Evolutionary conservation across 2,888 invertebrate species (phyloP).

Genomic region (Drosophila mercatorum): DNA sequence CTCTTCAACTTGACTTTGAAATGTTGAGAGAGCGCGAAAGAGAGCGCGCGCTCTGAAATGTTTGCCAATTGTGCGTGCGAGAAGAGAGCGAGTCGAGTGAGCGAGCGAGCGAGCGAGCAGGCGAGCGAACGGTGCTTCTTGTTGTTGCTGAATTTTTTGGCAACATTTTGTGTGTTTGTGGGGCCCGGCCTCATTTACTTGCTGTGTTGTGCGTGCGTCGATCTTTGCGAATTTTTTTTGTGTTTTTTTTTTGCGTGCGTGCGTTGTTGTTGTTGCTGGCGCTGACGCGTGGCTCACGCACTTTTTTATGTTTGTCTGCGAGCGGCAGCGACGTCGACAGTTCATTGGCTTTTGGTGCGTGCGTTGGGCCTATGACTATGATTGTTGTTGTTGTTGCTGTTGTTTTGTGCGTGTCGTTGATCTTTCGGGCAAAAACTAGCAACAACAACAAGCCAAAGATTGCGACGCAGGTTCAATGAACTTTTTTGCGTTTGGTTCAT

Average conservation of each 20-base stretch:
- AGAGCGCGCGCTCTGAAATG: conserved; percentile 17
- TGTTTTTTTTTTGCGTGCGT: conserved; percentile 4
- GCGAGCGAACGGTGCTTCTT: neutral
- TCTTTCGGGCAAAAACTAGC: conserved; percentile 54
- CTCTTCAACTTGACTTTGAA: conserved; percentile 79
- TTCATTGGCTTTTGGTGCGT: conserved; percentile 68
- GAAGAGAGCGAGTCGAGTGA: neutral
- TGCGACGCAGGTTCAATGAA: conserved; percentile 69
- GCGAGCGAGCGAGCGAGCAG: neutral
- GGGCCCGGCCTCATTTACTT: conserved; percentile 33
- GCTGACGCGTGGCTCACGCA: conserved; percentile 60
- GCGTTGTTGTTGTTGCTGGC: conserved; percentile 25
- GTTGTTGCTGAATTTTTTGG: conserved; percentile 55
- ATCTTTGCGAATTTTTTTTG: conserved; percentile 2
- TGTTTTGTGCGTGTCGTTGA: conserved; percentile 77
- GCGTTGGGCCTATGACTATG: conserved; percentile 44
- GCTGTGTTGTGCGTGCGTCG: conserved; percentile 35
- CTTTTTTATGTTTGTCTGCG: conserved; percentile 33
- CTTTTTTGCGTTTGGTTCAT: conserved; percentile 64
- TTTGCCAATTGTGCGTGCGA: conserved; percentile 43
- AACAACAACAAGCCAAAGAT: conserved; percentile 38
- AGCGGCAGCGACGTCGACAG: conserved; percentile 41
- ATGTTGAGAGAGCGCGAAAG: conserved; percentile 62
- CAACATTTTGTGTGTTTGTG: conserved; percentile 56
- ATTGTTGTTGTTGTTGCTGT: conserved; percentile 20